A percentile compares a stretch with the other conserved stretches of the same genome.
Conservation (phyloP, 23 tunicate species). For the Ascidia mentula region DNA sequence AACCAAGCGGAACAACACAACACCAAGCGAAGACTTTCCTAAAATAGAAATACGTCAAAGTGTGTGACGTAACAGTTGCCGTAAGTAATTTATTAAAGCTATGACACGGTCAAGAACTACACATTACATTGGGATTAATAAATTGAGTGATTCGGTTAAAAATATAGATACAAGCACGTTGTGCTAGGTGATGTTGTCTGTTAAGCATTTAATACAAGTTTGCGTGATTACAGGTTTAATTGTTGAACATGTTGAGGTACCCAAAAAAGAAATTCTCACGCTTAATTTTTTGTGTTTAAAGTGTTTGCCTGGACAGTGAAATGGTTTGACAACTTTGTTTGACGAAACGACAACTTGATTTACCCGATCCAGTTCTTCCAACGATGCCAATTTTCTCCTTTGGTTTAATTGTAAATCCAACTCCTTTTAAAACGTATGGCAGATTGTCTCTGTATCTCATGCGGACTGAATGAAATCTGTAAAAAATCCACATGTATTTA, state of each 20-base stretch:
- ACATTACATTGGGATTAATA: not conserved
- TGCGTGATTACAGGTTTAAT: too few species aligned
- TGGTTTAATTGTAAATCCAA: slow-evolving; percentile 45
- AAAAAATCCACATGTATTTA: not conserved
- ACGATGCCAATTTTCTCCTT: slow-evolving; percentile 95
- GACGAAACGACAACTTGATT: not conserved
- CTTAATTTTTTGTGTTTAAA: not conserved
- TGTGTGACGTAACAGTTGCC: not conserved
- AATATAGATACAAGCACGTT: too few species aligned
- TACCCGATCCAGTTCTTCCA: slow-evolving; percentile 98
- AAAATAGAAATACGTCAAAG: not conserved
- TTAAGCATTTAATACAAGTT: too few species aligned
- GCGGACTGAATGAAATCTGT: slow-evolving; percentile 47
- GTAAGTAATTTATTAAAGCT: too few species aligned
- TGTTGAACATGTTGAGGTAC: too few species aligned
- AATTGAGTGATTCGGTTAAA: too few species aligned
- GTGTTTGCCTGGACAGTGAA: not conserved
- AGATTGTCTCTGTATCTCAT: slow-evolving; percentile 78
- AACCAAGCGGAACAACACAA: slow-evolving; percentile 73
- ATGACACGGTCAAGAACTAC: not conserved
- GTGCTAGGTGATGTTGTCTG: too few species aligned
- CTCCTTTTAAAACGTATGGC: slow-evolving; percentile 73
- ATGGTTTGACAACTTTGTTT: not conserved
- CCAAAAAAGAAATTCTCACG: not conserved
- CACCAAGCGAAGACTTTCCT: slow-evolving; percentile 92